A percentile compares a stretch with the other conserved stretches of the same genome.
phyloP scores from a whole-genome alignment of 1,140 invertebrate species.

The Druon quercuslanigerum region DNA sequence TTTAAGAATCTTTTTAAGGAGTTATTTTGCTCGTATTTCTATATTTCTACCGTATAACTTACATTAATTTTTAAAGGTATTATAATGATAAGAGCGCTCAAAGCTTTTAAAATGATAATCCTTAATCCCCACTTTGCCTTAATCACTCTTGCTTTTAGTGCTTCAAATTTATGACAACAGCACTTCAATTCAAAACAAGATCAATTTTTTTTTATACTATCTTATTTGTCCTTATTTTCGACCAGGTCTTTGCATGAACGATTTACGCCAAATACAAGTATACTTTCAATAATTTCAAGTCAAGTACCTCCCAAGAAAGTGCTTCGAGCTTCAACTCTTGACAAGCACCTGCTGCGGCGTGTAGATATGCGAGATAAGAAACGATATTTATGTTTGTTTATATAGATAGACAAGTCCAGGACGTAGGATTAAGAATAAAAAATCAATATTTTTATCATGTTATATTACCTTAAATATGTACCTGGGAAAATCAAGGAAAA shows the following conservation, averaged over 20 bases:
- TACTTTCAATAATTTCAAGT: slow-evolving; percentile 2
- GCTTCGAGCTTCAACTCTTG: slow-evolving; percentile 6
- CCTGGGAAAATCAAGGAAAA: too few species aligned
- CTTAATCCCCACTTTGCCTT: background rate
- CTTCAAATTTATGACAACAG: background rate
- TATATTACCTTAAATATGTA: too few species aligned
- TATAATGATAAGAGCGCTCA: too few species aligned
- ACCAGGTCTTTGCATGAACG: slow-evolving; percentile 5
- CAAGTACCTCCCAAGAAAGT: slow-evolving; percentile 25
- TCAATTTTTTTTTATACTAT: slow-evolving; percentile 3
- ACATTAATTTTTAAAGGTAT: too few species aligned
- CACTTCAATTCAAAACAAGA: background rate
- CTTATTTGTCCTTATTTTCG: slow-evolving; percentile 12
- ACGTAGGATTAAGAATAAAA: background rate
- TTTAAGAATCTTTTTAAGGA: too few species aligned
- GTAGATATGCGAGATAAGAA: background rate
- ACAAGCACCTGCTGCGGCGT: slow-evolving; percentile 4
- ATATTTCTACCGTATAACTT: too few species aligned
- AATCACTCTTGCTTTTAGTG: background rate
- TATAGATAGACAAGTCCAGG: slow-evolving; percentile 13
- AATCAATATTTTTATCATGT: background rate
- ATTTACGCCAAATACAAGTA: background rate
- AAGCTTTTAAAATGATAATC: background rate
- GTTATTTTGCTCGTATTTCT: too few species aligned
- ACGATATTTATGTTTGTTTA: slow-evolving; percentile 19